Base-by-base conservation (phyloP, 2,797 vertebrate species). In the Myripristis murdjan region DNA sequence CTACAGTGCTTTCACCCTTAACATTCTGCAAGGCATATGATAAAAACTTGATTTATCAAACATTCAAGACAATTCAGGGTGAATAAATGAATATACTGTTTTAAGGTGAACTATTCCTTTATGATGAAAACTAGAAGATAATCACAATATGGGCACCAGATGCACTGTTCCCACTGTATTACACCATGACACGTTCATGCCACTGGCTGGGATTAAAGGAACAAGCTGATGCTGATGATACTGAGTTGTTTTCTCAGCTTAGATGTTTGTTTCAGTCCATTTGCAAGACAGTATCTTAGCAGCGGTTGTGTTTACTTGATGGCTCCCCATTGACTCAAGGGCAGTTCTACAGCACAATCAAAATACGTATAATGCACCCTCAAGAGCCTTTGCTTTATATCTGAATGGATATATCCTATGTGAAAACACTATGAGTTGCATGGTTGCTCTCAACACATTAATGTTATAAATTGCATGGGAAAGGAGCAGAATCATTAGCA, bases 111-210 rank as follows among this genome's bases (percentile, higher is more conserved):
- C n/a, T n/a, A n/a, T n/a, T n/a, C 78, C 80, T 82, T 88, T 85
- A 66, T 84, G 64, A 75, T 67, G 69, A 86, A 78, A 71, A 49
- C 76, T 74, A 26, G 57, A 70, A 68, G 66, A 73, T 39, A 24
- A 26, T 14, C 11, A 59, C 15, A 55, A 65, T 14, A 47, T 5
- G 46, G 73, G 37, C 47, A 82, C 73, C 67, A 79, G 51, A 74
- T 52, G 62, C 39, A 62, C 66, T 55, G 23, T 15, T 68, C 51
- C 61, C 6, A 14, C 61, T 41, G 54, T 61, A 51, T 35, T 48
- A 62, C 57, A 24, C 76, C 65, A 52, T 20, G 49, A 65, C 24
- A 33, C 18, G 64, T 47, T 56, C 48, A 60, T 46, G 55, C 62
- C 33, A 31, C 15, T 16, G 37, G 2, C 23, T 11, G 39, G 12